phyloP scores from a whole-genome alignment of 2,113 vertebrate genomes.

The Pyxicephalus adspersus region DNA sequence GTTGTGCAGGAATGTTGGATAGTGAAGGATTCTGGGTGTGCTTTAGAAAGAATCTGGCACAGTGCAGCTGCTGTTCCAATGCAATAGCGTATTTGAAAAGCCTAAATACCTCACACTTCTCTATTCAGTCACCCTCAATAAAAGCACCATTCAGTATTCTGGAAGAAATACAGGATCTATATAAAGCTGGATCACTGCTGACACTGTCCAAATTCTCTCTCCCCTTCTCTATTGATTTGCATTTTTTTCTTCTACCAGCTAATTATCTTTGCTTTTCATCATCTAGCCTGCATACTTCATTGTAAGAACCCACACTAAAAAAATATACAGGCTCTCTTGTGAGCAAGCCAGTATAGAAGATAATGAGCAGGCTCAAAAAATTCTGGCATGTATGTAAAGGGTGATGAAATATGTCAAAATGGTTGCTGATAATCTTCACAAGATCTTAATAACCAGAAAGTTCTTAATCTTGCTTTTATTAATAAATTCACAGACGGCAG shows the following conservation, averaged over 20 bases:
- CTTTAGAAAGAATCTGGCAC: constrained; percentile 45
- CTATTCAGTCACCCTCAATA: constrained; percentile 53
- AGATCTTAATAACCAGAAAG: neutral
- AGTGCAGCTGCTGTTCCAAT: constrained; percentile 52
- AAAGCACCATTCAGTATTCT: constrained; percentile 55
- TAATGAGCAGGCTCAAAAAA: constrained; percentile 5
- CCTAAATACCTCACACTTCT: constrained; percentile 49
- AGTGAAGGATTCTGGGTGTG: constrained; percentile 40
- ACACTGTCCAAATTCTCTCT: constrained; percentile 50
- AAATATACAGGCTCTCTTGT: constrained; percentile 26
- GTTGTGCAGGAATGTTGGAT: constrained; percentile 9
- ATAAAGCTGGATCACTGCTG: constrained; percentile 57
- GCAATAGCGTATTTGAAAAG: constrained; percentile 50
- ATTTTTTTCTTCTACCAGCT: constrained; percentile 27
- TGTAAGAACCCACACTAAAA: constrained; percentile 4
- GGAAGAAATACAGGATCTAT: constrained; percentile 55
- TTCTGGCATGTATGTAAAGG: neutral
- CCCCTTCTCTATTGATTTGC: constrained; percentile 51
- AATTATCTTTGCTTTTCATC: constrained; percentile 46
- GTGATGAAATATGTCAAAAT: neutral
- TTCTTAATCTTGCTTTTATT: too few relatives aligned
- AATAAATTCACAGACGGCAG: too few relatives aligned
- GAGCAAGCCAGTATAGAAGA: neutral
- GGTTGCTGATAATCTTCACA: neutral
- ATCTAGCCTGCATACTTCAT: constrained; percentile 27